Percentiles rank a stretch among this genome's conserved stretches.
Evolutionary conservation across 2,113 vertebrate species (phyloP).

Genomic region (Colistium nudipinnis): DNA sequence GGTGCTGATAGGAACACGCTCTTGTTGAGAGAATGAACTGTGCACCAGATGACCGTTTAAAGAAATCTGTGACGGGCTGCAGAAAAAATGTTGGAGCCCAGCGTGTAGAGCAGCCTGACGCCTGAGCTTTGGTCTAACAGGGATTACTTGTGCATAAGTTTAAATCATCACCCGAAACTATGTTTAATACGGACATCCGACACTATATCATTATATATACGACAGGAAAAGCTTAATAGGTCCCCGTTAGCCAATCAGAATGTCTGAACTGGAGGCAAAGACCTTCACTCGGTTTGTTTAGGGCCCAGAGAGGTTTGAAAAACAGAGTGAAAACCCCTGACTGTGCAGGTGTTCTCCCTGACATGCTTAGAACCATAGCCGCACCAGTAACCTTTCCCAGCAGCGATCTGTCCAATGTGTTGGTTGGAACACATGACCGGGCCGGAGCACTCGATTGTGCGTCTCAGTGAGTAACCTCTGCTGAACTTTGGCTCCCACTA

Average conservation of each 20-base stretch:
- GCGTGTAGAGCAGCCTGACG: not conserved
- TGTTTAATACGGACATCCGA: not conserved
- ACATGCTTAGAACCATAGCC: no score
- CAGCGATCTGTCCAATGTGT: slow-evolving; percentile 7
- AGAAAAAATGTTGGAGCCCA: no score
- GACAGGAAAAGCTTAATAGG: not conserved
- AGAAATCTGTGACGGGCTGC: no score
- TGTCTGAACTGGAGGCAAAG: not conserved
- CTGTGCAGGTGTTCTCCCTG: not conserved
- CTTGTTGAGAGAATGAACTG: no score
- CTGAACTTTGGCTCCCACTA: slow-evolving; percentile 36
- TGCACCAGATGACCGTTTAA: no score
- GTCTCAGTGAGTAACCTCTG: slow-evolving; percentile 1
- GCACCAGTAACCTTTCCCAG: not conserved
- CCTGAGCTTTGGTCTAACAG: no score
- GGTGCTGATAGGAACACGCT: no score
- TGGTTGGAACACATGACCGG: not conserved
- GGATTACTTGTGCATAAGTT: not conserved
- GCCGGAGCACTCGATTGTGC: slow-evolving; percentile 1
- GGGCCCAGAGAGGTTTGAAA: not conserved
- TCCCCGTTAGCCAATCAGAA: not conserved
- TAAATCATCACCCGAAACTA: not conserved
- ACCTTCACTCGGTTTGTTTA: not conserved
- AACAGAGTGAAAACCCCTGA: not conserved
- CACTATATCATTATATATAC: not conserved